These are phyloP conservation scores for Sminthurides aquaticus DNA, from an alignment of 2,888 invertebrate species.

Conservation along the genomic window DNA sequence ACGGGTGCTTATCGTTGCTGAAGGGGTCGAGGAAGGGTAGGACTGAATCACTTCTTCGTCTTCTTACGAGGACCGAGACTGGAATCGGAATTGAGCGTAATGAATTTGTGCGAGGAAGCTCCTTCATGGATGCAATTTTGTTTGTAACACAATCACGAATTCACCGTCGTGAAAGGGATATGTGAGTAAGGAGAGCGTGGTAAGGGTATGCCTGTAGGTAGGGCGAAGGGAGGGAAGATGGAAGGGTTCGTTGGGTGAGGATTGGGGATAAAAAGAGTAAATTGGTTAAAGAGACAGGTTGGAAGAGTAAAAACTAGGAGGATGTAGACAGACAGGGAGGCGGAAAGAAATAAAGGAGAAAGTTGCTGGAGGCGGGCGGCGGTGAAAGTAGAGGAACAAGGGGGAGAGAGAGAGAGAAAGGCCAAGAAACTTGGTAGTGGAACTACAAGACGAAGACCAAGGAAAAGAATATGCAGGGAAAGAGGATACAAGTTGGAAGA, in stretches of 20 bases:
- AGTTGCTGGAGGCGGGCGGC: not conserved
- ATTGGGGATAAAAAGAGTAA: not conserved
- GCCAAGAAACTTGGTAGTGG: no score
- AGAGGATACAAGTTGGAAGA: not conserved
- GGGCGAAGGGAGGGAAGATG: not conserved
- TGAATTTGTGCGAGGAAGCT: not conserved
- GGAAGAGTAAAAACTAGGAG: constrained; percentile 11
- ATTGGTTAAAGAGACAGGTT: not conserved
- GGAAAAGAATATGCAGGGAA: not conserved
- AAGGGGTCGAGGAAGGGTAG: no score
- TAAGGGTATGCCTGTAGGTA: no score
- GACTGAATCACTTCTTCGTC: not conserved
- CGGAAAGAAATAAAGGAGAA: constrained; percentile 1
- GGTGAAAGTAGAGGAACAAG: not conserved
- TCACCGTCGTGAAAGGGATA: not conserved
- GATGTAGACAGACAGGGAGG: not conserved
- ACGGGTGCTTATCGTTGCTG: no score
- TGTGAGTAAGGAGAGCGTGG: no score
- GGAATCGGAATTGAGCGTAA: not conserved
- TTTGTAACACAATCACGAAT: not conserved
- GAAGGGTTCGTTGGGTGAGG: not conserved
- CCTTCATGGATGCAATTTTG: not conserved
- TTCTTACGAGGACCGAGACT: not conserved
- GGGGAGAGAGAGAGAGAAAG: not conserved
- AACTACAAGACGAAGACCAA: no score